Base-by-base conservation (phyloP, 2,888 invertebrate genomes). In the Iselma pallidipennis region DNA sequence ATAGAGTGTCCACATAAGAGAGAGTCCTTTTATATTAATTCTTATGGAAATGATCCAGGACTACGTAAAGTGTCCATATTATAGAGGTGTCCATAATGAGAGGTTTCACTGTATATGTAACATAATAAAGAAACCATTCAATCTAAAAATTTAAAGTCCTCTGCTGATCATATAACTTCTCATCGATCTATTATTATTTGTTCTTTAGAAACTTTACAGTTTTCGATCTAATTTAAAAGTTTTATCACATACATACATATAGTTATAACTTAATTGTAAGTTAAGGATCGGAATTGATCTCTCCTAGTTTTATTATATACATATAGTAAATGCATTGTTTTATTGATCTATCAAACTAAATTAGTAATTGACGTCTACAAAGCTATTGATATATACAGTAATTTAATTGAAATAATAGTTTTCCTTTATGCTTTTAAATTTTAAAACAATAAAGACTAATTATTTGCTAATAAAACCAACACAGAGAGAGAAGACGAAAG, bases 211-310 rank as follows among this genome's bases (percentile, higher is more conserved):
- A n/a, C n/a, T 53, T 33, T 55, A 37, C 52, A 25, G 49, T 19
- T 50, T 58, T 48, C 50, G 52, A 62, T 58, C 50, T 58, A 62
- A 62, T 62, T 62, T 62, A 33, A 58, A 62, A 58, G 42, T 58
- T 58, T 57, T 21, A 29, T 51, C 51, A 58, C 55, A 52, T 28
- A n/a, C n/a, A n/a, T n/a, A n/a, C n/a, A n/a, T n/a, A n/a, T n/a
- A n/a, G n/a, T n/a, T n/a, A n/a, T n/a, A n/a, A n/a, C n/a, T n/a
- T n/a, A n/a, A n/a, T n/a, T n/a, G n/a, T n/a, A n/a, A n/a, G n/a
- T n/a, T n/a, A n/a, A 6, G 14, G 14, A 33, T 14, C 14, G 5
- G 14, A 33, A 28, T 28, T 28, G 28, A 28, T 28, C 3, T 33
- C 14, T 33, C 14, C 10, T 10, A 29, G 6, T 10, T 10, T 5